A percentile compares a stretch with the other conserved stretches of the same genome.
Evolutionary conservation across 1,140 invertebrate genomes (phyloP).

Genomic region (Vanessa atalanta): DNA sequence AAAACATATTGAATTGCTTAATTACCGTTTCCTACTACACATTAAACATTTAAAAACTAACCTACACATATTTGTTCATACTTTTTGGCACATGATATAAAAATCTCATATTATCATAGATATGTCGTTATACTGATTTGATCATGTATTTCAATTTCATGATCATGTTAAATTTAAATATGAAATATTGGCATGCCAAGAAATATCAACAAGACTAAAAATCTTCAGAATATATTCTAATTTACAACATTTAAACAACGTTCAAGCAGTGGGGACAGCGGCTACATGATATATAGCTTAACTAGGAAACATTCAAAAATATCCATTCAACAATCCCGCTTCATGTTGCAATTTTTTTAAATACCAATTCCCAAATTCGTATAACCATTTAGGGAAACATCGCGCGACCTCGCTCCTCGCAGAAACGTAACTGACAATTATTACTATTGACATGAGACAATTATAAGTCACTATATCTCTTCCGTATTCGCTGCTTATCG

Average conservation of each 20-base stretch:
- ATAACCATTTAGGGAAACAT: not conserved
- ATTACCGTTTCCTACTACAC: constrained; percentile 16
- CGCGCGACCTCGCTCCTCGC: not conserved
- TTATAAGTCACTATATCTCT: not conserved
- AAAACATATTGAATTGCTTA: not conserved
- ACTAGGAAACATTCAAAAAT: constrained; percentile 4
- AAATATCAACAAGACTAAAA: constrained; percentile 28
- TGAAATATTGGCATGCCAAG: constrained; percentile 21
- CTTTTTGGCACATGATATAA: constrained; percentile 26
- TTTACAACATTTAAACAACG: constrained; percentile 12
- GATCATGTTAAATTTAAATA: constrained; percentile 27
- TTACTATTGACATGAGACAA: constrained; percentile 18
- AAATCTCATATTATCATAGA: not conserved
- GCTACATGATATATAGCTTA: not conserved
- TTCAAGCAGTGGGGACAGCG: constrained; percentile 19
- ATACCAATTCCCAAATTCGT: not conserved
- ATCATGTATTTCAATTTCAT: not conserved
- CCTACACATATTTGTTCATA: constrained; percentile 26
- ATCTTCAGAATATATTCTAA: constrained; percentile 14
- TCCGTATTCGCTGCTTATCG: constrained; percentile 14
- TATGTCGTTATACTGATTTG: not conserved
- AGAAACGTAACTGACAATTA: constrained; percentile 5
- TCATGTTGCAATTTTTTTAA: not conserved
- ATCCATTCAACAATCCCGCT: not conserved
- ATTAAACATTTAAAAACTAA: constrained; percentile 24